A percentile compares a stretch with the other conserved stretches of the same genome.
These are phyloP conservation scores for Pinctada fucata DNA, from an alignment of 2,888 invertebrate genomes.

Conservation along the genomic window DNA sequence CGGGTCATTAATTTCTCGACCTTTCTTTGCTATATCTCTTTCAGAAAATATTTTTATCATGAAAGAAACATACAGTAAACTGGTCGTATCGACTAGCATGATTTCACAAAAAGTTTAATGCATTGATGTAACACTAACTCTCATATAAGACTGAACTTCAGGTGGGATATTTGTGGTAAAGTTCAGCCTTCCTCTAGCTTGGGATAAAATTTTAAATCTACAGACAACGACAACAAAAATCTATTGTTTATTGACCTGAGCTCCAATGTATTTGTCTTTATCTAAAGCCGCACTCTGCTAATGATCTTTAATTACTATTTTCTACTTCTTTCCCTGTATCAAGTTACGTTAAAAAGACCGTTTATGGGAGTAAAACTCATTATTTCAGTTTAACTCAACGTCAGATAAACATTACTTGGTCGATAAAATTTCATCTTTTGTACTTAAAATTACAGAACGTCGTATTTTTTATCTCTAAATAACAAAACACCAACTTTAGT, in stretches of 20 bases:
- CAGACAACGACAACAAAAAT: no score
- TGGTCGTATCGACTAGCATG: constrained; percentile 9
- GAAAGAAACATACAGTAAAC: constrained; percentile 12
- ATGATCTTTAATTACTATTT: neutral
- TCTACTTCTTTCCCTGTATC: neutral
- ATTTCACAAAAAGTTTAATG: constrained; percentile 5
- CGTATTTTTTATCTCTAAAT: no score
- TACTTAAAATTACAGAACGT: no score
- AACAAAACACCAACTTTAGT: no score
- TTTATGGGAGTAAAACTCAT: neutral
- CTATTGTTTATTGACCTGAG: no score
- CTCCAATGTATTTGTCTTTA: neutral
- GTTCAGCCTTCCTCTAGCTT: neutral
- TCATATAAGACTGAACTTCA: no score
- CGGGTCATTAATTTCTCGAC: constrained; percentile 25
- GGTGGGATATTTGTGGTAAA: no score
- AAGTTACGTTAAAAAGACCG: neutral
- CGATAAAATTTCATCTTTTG: no score
- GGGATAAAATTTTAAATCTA: neutral
- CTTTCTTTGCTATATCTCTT: constrained; percentile 24
- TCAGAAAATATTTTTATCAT: constrained; percentile 21
- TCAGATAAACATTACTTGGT: no score
- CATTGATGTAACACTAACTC: neutral
- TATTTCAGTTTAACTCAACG: no score
- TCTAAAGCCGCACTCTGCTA: neutral